A percentile compares a stretch with the other conserved stretches of the same genome.
These are phyloP conservation scores for Schrankia costaestrigalis DNA, from an alignment of 2,888 invertebrate species.

Conservation along the genomic window DNA sequence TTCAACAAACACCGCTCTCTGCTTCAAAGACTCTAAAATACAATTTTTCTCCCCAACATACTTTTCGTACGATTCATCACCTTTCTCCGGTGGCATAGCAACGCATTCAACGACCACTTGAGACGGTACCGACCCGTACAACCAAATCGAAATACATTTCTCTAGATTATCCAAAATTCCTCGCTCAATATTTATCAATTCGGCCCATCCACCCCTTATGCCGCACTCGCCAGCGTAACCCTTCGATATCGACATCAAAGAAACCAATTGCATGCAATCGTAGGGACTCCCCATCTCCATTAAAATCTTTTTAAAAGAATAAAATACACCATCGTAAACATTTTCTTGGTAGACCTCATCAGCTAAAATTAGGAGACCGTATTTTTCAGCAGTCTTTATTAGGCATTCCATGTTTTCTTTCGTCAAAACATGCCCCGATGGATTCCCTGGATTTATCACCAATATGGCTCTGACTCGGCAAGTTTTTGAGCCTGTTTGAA, in stretches of 20 bases:
- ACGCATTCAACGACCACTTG: slow-evolving; percentile 92
- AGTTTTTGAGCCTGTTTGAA: slow-evolving; percentile 80
- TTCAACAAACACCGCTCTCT: slow-evolving; percentile 88
- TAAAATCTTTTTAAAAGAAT: slow-evolving; percentile 93
- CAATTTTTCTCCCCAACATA: slow-evolving; percentile 86
- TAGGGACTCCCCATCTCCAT: slow-evolving; percentile 92
- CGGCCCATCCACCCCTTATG: slow-evolving; percentile 93
- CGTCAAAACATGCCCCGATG: slow-evolving; percentile 90
- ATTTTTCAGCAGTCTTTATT: slow-evolving; percentile 91
- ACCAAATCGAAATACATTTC: slow-evolving; percentile 80
- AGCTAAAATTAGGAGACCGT: slow-evolving; percentile 89
- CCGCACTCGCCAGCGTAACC: slow-evolving; percentile 96
- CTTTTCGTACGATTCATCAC: slow-evolving; percentile 90
- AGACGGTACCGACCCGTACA: slow-evolving; percentile 93
- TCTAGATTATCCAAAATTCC: slow-evolving; percentile 36
- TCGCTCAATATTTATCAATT: slow-evolving; percentile 91
- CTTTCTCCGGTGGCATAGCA: slow-evolving; percentile 87
- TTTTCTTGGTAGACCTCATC: slow-evolving; percentile 98
- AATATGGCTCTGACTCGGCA: slow-evolving; percentile 89
- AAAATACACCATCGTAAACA: slow-evolving; percentile 91
- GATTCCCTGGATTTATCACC: slow-evolving; percentile 97
- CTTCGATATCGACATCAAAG: slow-evolving; percentile 96
- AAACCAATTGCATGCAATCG: slow-evolving; percentile 88
- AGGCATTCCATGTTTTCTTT: slow-evolving; percentile 91
- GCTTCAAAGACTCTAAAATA: slow-evolving; percentile 86